Percentiles rank a stretch among this genome's conserved stretches.
These are phyloP conservation scores for Camponotus vicinus DNA, from an alignment of 1,140 invertebrate genomes.

Conservation along the genomic window DNA sequence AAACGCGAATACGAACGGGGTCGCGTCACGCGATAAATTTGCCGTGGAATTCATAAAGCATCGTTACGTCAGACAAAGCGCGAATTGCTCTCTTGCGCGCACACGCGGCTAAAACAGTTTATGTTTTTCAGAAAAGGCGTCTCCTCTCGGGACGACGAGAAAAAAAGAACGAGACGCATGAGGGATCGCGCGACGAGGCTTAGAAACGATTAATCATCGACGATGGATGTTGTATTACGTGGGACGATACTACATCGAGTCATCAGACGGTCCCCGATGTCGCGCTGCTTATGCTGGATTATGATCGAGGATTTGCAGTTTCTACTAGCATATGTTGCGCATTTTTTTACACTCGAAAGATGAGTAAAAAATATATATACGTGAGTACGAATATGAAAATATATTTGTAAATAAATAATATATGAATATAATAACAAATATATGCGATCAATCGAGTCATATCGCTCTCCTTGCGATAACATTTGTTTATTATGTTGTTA, in stretches of 20 bases:
- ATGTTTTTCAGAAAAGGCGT: neutral
- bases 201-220: slow-evolving; percentile 66
- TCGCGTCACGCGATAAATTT: slow-evolving; percentile 64
- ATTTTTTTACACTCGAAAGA: neutral
- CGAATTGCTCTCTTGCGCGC: slow-evolving; percentile 13
- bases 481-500: no score
- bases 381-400: neutral
- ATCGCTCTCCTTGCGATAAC: no score
- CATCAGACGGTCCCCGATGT: slow-evolving; percentile 59
- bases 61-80: slow-evolving; percentile 25
- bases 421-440: no score
- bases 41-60: slow-evolving; percentile 55
- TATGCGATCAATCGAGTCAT: no score
- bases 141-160: slow-evolving; percentile 9
- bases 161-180: neutral
- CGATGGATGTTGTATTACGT: slow-evolving; percentile 34
- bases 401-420: slow-evolving; percentile 11
- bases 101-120: neutral
- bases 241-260: slow-evolving; percentile 55
- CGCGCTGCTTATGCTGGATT: slow-evolving; percentile 65
- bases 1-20: slow-evolving; percentile 33
- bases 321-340: slow-evolving; percentile 60
- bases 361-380: slow-evolving; percentile 8
- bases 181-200: slow-evolving; percentile 2
- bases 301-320: slow-evolving; percentile 57